Conservation (phyloP, 1,140 invertebrate species). For the Medauroidea extradentata region DNA sequence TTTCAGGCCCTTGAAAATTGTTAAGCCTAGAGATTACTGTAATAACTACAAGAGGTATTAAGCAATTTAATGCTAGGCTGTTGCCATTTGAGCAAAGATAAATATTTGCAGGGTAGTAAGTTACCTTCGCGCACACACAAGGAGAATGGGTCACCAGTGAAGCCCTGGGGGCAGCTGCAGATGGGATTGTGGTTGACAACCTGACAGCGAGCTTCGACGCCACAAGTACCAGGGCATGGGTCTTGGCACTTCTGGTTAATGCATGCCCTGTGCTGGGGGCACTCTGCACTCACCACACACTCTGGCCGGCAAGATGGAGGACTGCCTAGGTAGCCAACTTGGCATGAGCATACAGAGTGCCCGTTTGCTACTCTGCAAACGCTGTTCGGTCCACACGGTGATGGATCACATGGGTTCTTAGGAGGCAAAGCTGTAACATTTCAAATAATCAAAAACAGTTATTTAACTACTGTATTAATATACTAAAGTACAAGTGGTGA, state of each 20-base stretch:
- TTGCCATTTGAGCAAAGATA: too few relatives aligned
- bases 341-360: conserved; percentile 73
- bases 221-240: conserved; percentile 76
- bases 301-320: conserved; percentile 74
- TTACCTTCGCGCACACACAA: conserved; percentile 66
- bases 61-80: too few relatives aligned
- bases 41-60: too few relatives aligned
- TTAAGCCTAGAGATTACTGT: too few relatives aligned
- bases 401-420: conserved; percentile 68
- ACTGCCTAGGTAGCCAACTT: conserved; percentile 65
- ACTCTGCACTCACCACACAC: conserved; percentile 75
- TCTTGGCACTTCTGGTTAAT: conserved; percentile 76
- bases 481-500: too few relatives aligned
- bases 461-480: too few relatives aligned
- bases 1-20: too few relatives aligned
- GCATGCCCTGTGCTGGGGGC: conserved; percentile 64
- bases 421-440: conserved; percentile 26
- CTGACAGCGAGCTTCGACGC: conserved; percentile 69
- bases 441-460: background rate
- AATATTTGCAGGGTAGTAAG: too few relatives aligned
- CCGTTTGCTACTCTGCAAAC: conserved; percentile 65
- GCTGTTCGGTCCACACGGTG: conserved; percentile 77
- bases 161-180: conserved; percentile 70
- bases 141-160: conserved; percentile 77
- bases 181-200: conserved; percentile 81